phyloP scores from a whole-genome alignment of 1,140 invertebrate genomes.

The Drosophila setifemur region DNA sequence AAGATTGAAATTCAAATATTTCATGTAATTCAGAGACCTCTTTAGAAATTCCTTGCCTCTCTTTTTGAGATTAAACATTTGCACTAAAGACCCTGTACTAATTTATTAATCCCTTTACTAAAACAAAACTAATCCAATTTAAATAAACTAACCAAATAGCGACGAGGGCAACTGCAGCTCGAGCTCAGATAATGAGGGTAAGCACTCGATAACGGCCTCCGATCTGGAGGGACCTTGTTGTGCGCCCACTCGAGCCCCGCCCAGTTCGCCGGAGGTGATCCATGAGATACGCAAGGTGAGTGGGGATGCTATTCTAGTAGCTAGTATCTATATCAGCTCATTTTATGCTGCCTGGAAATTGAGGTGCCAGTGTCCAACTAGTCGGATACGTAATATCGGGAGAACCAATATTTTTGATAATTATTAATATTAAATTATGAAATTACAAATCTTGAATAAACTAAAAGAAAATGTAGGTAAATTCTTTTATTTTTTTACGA shows the following conservation, averaged over 20 bases:
- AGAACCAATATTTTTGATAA: too few species aligned
- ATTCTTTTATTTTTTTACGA: too few species aligned
- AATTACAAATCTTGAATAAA: too few species aligned
- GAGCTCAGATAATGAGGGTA: slow-evolving; percentile 83
- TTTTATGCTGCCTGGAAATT: not conserved
- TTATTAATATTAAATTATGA: too few species aligned
- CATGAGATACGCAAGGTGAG: slow-evolving; percentile 76
- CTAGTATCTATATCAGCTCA: not conserved
- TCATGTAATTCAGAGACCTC: too few species aligned
- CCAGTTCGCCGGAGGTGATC: slow-evolving; percentile 84
- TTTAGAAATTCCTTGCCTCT: too few species aligned
- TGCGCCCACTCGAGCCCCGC: slow-evolving; percentile 83
- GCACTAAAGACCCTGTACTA: too few species aligned
- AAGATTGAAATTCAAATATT: too few species aligned
- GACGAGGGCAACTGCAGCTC: slow-evolving; percentile 91
- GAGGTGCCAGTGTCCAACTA: too few species aligned
- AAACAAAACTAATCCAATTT: not conserved
- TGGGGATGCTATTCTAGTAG: not conserved
- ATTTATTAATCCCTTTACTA: not conserved
- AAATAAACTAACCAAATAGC: slow-evolving; percentile 80
- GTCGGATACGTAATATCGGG: too few species aligned
- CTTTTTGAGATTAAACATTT: too few species aligned
- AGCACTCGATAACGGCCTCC: slow-evolving; percentile 67
- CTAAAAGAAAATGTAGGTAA: too few species aligned
- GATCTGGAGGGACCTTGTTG: slow-evolving; percentile 81